Evolutionary conservation across 2,888 invertebrate genomes (phyloP).

Genomic region (Tenthredo distinguenda): DNA sequence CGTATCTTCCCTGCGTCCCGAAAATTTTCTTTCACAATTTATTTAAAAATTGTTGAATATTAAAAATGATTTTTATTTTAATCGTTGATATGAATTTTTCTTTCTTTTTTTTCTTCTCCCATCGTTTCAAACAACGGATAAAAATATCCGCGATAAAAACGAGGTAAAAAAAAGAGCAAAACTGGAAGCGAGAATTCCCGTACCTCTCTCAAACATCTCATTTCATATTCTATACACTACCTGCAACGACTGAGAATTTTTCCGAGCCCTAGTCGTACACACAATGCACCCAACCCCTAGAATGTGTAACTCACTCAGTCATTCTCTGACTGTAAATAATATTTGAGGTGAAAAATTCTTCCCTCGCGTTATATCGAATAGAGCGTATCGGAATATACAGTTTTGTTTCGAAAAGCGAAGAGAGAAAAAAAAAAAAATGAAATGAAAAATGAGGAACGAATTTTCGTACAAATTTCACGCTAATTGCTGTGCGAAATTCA

Average conservation of each 20-base stretch:
- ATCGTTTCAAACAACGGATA: not conserved
- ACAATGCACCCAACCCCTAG: not conserved
- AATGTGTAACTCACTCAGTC: constrained; percentile 9
- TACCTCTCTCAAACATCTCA: not conserved
- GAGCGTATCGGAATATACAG: not conserved
- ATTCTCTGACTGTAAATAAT: not conserved
- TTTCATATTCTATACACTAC: constrained; percentile 6
- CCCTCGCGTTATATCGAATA: not conserved
- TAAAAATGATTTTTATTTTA: not conserved
- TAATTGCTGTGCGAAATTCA: not conserved
- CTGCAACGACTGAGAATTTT: constrained; percentile 16
- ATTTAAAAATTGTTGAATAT: not conserved
- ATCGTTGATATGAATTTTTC: not conserved
- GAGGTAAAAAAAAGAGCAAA: not conserved
- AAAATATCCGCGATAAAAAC: not conserved
- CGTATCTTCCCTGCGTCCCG: not conserved
- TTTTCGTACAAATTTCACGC: not conserved
- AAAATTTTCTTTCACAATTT: not conserved
- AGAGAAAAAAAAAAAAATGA: not conserved
- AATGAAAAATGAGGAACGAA: not conserved
- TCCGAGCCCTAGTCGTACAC: not conserved
- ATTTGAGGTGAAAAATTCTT: not conserved
- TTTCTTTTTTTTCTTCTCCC: too few relatives aligned
- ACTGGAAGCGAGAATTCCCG: not conserved
- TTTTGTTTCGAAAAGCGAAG: too few relatives aligned